A percentile compares a stretch with the other conserved stretches of the same genome.
Conservation (phyloP, 1,140 invertebrate species). For the Pinna nobilis region DNA sequence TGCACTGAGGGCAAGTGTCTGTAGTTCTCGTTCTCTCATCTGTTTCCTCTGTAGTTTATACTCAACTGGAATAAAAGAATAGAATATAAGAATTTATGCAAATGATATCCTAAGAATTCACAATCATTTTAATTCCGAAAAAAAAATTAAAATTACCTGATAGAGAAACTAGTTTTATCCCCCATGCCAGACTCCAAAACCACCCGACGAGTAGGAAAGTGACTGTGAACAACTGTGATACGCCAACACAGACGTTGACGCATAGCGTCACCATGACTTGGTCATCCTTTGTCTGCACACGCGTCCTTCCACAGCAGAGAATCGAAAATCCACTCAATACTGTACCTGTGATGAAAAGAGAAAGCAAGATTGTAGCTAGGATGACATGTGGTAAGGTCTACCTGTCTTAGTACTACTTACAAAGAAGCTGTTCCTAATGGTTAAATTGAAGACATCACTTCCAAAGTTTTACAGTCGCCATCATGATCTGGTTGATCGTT, state of each 20-base stretch:
- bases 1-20: constrained; percentile 52
- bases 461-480: too few relatives aligned
- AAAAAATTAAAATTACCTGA: constrained; percentile 54
- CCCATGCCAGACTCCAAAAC: constrained; percentile 99
- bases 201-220: constrained; percentile 95
- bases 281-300: constrained; percentile 80
- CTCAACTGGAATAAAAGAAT: constrained; percentile 52
- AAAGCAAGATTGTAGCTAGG: too few relatives aligned
- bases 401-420: too few relatives aligned
- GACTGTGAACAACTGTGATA: constrained; percentile 92
- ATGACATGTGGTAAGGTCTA: too few relatives aligned
- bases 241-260: constrained; percentile 89
- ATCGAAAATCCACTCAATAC: constrained; percentile 90
- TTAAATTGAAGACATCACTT: too few relatives aligned
- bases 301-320: constrained; percentile 90
- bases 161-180: constrained; percentile 85
- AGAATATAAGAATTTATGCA: neutral
- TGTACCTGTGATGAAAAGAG: constrained; percentile 81
- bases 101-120: neutral
- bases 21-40: constrained; percentile 58
- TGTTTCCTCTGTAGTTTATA: constrained; percentile 45
- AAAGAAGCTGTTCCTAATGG: too few relatives aligned
- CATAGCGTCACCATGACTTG: constrained; percentile 71
- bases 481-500: too few relatives aligned
- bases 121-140: neutral